A percentile compares a stretch with the other conserved stretches of the same genome.
Evolutionary conservation across 2,797 vertebrate species (phyloP).

Genomic region (Enteromius fasciolatus): DNA sequence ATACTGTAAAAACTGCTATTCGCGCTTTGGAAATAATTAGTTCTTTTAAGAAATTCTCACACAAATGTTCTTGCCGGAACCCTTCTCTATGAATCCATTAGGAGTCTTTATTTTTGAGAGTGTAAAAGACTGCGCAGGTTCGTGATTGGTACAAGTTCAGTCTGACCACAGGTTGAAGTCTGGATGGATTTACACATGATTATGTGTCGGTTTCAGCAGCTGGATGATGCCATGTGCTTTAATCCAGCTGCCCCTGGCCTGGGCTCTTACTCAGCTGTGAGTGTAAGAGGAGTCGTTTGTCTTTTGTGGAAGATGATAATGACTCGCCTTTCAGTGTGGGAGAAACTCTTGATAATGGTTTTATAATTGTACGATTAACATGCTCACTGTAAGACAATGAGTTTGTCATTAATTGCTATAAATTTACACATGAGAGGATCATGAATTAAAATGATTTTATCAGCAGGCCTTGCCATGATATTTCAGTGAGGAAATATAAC

Average conservation of each 20-base stretch:
- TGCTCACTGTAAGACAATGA: not conserved
- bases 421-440: not conserved
- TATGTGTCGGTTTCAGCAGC: not conserved
- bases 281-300: not conserved
- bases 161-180: too few species aligned
- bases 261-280: not conserved
- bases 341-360: not conserved
- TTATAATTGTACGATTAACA: not conserved
- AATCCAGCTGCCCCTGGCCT: not conserved
- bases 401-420: not conserved
- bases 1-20: too few species aligned
- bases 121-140: too few species aligned
- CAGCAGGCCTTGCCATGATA: not conserved
- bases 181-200: not conserved
- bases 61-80: not conserved
- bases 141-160: not conserved
- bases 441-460: not conserved
- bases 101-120: not conserved
- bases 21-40: not conserved
- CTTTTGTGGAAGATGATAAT: not conserved
- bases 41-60: not conserved
- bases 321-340: not conserved
- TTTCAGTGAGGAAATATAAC: not conserved
- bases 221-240: not conserved
- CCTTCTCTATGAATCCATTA: not conserved